Percentiles rank a stretch among this genome's conserved stretches.
Evolutionary conservation across 2,113 vertebrate genomes (phyloP).

Genomic region (Spizaetus ornatus): DNA sequence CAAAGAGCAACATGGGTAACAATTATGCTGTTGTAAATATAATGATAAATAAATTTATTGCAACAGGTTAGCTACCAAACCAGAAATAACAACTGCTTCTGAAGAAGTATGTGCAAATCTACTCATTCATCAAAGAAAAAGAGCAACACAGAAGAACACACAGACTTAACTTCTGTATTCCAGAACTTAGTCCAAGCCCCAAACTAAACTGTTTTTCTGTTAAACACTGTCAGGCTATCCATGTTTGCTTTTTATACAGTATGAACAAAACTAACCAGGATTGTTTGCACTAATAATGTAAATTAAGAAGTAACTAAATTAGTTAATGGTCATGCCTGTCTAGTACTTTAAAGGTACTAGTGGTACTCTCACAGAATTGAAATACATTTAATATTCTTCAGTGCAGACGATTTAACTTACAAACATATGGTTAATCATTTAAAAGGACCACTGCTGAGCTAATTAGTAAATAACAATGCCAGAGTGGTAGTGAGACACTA

Average conservation of each 20-base stretch:
- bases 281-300: not conserved
- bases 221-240: not conserved
- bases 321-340: conserved; percentile 17
- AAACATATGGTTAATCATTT: conserved; percentile 34
- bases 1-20: not conserved
- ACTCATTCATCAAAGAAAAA: not conserved
- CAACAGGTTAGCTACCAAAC: not conserved
- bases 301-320: conserved; percentile 11
- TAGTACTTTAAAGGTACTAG: not conserved
- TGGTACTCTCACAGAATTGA: not conserved
- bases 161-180: not conserved
- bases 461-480: conserved; percentile 40
- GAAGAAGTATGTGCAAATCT: not conserved
- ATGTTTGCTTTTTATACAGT: not conserved
- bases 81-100: not conserved
- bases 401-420: conserved; percentile 21
- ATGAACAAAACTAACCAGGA: not conserved
- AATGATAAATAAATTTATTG: not conserved
- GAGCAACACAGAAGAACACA: not conserved
- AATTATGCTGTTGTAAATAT: not conserved
- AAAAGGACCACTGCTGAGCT: conserved; percentile 11
- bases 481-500: conserved; percentile 12
- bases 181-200: not conserved
- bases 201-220: not conserved
- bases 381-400: conserved; percentile 28